Evolutionary conservation across 1,140 invertebrate species (phyloP).

Genomic region (Zaprionus africanus): DNA sequence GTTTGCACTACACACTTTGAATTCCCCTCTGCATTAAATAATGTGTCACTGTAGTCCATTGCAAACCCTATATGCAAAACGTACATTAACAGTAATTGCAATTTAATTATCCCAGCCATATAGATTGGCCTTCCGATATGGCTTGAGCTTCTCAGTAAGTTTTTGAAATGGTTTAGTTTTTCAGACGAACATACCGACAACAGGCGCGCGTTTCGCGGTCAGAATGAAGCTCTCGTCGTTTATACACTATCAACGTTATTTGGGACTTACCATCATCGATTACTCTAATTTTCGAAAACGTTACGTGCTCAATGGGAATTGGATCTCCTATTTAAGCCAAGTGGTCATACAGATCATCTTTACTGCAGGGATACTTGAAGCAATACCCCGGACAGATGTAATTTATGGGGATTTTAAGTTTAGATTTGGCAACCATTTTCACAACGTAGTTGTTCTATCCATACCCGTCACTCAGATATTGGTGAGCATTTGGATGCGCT

Average conservation of each 20-base stretch:
- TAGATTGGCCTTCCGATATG: not conserved
- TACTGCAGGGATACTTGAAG: not conserved
- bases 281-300: not conserved
- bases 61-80: too few relatives aligned
- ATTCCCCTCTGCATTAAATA: too few relatives aligned
- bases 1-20: too few relatives aligned
- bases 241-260: constrained; percentile 29
- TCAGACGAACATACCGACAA: not conserved
- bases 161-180: not conserved
- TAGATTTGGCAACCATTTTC: not conserved
- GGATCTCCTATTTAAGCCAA: constrained; percentile 2
- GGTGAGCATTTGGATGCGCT: constrained; percentile 6
- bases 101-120: not conserved
- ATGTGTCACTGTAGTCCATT: too few relatives aligned
- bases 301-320: constrained; percentile 24
- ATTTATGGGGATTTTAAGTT: constrained; percentile 6
- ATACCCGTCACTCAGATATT: constrained; percentile 13
- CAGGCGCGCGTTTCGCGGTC: not conserved
- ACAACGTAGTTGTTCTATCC: constrained; percentile 3
- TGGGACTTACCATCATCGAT: constrained; percentile 34
- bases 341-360: not conserved
- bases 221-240: constrained; percentile 15
- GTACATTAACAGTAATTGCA: not conserved
- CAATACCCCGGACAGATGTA: not conserved
- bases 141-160: not conserved